Conservation (phyloP, 1,140 invertebrate genomes). For the Pogonus chalceus region DNA sequence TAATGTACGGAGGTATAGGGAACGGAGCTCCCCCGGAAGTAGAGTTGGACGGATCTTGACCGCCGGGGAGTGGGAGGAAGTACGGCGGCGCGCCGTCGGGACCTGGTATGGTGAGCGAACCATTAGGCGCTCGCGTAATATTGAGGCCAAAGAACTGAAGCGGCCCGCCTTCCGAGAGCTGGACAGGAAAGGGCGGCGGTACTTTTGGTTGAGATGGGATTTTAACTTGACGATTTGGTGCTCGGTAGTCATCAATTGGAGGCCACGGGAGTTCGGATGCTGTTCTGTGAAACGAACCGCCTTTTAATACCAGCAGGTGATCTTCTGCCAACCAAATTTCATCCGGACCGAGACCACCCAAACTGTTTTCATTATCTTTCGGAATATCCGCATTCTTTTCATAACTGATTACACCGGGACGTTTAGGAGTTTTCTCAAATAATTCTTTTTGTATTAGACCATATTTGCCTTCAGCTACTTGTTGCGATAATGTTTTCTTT, state of each 20-base stretch:
- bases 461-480: slow-evolving; percentile 81
- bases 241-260: slow-evolving; percentile 72
- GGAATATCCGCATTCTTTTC: slow-evolving; percentile 63
- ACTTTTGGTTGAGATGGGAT: slow-evolving; percentile 58
- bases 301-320: slow-evolving; percentile 72
- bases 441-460: slow-evolving; percentile 79
- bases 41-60: slow-evolving; percentile 48
- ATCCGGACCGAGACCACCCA: slow-evolving; percentile 70
- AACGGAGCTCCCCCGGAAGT: slow-evolving; percentile 47
- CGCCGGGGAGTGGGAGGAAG: slow-evolving; percentile 35
- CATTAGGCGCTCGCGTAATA: slow-evolving; percentile 51
- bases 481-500: slow-evolving; percentile 71
- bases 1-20: slow-evolving; percentile 45
- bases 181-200: slow-evolving; percentile 81
- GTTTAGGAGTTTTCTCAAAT: slow-evolving; percentile 51
- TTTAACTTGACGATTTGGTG: slow-evolving; percentile 68
- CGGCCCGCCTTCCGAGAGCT: slow-evolving; percentile 67
- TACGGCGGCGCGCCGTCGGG: slow-evolving; percentile 23
- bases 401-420: slow-evolving; percentile 74
- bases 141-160: slow-evolving; percentile 60
- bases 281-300: slow-evolving; percentile 48
- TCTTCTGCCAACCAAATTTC: slow-evolving; percentile 86
- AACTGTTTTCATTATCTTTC: slow-evolving; percentile 63
- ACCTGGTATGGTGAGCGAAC: slow-evolving; percentile 36
- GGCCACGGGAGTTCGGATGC: slow-evolving; percentile 48